These are phyloP conservation scores for Malurus elegans DNA, from an alignment of 2,113 vertebrate species.

Conservation along the genomic window DNA sequence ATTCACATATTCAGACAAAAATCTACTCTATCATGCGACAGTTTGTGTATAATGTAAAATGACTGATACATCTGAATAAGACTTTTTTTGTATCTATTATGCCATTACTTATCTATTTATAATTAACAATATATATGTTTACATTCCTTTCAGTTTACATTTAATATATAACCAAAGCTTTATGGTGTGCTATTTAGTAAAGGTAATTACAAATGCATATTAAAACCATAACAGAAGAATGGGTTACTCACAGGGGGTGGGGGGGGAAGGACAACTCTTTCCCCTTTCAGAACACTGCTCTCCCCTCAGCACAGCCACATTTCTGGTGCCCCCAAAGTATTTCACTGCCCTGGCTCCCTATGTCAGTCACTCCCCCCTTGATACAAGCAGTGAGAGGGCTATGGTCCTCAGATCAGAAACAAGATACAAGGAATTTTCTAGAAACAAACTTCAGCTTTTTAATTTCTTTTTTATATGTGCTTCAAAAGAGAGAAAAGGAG, in stretches of 20 bases:
- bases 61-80: constrained; percentile 87
- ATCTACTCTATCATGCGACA: constrained; percentile 98
- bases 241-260: constrained; percentile 67
- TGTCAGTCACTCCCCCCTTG: constrained; percentile 53
- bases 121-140: constrained; percentile 98
- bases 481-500: constrained; percentile 6
- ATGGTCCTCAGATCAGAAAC: neutral
- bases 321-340: constrained; percentile 27
- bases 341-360: constrained; percentile 36
- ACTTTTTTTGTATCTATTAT: constrained; percentile 81
- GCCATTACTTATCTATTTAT: constrained; percentile 91
- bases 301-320: constrained; percentile 64
- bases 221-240: constrained; percentile 73
- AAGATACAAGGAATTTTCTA: neutral
- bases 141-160: constrained; percentile 99
- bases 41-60: constrained; percentile 88
- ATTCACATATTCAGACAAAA: constrained; percentile 92
- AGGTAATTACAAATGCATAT: constrained; percentile 88
- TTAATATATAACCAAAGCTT: constrained; percentile 93
- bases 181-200: constrained; percentile 89
- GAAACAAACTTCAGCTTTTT: neutral
- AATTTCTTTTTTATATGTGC: neutral
- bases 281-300: constrained; percentile 59
- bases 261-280: constrained; percentile 46
- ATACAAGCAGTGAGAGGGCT: constrained; percentile 6